Percentiles rank a stretch among this genome's conserved stretches.
phyloP scores from a whole-genome alignment of 2,797 vertebrate genomes.

The Holocentrus rufus region DNA sequence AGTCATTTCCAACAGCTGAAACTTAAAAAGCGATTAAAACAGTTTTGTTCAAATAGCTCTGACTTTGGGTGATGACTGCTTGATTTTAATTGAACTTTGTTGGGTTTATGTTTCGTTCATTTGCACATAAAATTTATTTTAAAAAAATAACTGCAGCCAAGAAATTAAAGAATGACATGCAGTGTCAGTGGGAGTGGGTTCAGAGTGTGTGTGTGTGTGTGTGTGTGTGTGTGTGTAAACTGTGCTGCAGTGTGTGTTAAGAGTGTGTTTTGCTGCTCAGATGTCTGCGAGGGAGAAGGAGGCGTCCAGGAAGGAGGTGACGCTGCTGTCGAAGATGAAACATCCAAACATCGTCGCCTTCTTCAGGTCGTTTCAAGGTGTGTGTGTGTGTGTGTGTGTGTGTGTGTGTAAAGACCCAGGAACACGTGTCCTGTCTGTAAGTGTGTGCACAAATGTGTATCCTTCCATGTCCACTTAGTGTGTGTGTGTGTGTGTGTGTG shows the following conservation, averaged over 20 bases:
- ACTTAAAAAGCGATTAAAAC: too few relatives aligned
- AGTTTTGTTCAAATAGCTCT: too few relatives aligned
- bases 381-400: conserved; percentile 22
- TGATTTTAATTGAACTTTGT: too few relatives aligned
- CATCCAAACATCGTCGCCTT: conserved; percentile 93
- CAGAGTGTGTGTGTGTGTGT: neutral
- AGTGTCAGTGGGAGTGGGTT: too few relatives aligned
- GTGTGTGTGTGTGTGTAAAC: neutral
- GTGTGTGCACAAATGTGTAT: conserved; percentile 24
- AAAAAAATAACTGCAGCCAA: too few relatives aligned
- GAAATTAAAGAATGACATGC: neutral
- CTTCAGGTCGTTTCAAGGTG: conserved; percentile 88
- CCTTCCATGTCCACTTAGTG: neutral
- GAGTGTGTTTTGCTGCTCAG: conserved; percentile 70
- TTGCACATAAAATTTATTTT: too few relatives aligned
- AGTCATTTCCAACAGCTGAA: too few relatives aligned
- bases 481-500: neutral
- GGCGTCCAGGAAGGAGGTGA: conserved; percentile 88
- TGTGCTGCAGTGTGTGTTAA: neutral
- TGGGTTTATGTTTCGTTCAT: too few relatives aligned
- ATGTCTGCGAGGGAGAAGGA: conserved; percentile 87
- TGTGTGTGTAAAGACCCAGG: too few relatives aligned
- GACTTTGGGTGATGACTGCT: too few relatives aligned
- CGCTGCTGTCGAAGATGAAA: conserved; percentile 89
- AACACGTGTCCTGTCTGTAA: neutral